These are phyloP conservation scores for Lagocephalus sceleratus DNA, from an alignment of 2,797 vertebrate species.

Conservation along the genomic window DNA sequence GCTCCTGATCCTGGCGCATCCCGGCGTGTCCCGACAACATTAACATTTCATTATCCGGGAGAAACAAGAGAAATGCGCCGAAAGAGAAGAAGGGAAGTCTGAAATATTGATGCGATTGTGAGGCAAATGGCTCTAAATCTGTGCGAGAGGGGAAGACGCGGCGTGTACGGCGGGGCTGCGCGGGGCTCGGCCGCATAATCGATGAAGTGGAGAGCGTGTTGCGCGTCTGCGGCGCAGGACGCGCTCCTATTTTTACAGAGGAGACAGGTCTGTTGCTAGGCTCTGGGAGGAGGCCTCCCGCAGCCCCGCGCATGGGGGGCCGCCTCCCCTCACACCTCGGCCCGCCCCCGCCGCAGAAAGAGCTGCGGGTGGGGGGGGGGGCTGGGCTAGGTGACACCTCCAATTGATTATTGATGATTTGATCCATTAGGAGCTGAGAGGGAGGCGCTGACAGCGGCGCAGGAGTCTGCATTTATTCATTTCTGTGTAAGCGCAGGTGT, in stretches of 20 bases:
- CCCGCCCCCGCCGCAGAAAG: background rate
- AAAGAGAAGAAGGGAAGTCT: constrained; percentile 30
- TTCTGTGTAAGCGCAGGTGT: constrained; percentile 56
- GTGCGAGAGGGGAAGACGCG: constrained; percentile 57
- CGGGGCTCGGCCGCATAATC: constrained; percentile 75
- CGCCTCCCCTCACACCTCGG: constrained; percentile 60
- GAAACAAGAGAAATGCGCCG: constrained; percentile 63
- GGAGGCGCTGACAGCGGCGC: constrained; percentile 63
- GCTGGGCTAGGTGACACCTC: constrained; percentile 50
- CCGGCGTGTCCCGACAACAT: constrained; percentile 46
- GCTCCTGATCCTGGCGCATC: constrained; percentile 22
- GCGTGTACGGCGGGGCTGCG: constrained; percentile 72
- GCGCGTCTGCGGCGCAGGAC: constrained; percentile 64
- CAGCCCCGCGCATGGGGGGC: constrained; percentile 32
- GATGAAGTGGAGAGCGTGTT: constrained; percentile 75
- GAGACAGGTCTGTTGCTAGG: constrained; percentile 80
- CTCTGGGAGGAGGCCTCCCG: constrained; percentile 69
- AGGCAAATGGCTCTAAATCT: constrained; percentile 69
- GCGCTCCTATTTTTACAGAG: constrained; percentile 79
- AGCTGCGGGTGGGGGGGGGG: constrained; percentile 25
- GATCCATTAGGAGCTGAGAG: constrained; percentile 66
- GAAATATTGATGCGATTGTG: constrained; percentile 69
- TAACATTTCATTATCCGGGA: constrained; percentile 67
- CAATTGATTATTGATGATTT: constrained; percentile 75
- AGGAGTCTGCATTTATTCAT: constrained; percentile 53